Evolutionary conservation across 2,113 vertebrate genomes (phyloP).

Genomic region (Camarhynchus parvulus): DNA sequence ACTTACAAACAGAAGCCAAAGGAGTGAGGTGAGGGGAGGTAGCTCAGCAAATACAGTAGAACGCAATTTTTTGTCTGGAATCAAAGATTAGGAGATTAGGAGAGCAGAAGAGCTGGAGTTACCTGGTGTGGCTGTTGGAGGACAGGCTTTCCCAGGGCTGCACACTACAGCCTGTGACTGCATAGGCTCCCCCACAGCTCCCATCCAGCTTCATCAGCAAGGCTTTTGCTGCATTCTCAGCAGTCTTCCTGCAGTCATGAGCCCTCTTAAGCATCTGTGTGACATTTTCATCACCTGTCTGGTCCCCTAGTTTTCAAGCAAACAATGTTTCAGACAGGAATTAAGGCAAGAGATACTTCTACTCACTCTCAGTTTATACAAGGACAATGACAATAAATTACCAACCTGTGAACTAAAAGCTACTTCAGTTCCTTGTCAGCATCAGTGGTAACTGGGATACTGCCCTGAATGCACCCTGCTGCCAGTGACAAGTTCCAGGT

Average conservation of each 20-base stretch:
- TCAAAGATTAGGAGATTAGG: not conserved
- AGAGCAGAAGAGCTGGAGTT: not conserved
- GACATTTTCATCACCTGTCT: constrained; percentile 82
- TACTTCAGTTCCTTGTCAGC: not conserved
- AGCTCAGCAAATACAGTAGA: not conserved
- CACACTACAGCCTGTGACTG: constrained; percentile 76
- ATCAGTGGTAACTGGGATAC: not conserved
- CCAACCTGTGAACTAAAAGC: not conserved
- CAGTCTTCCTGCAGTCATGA: constrained; percentile 86
- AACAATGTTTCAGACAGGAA: constrained; percentile 26
- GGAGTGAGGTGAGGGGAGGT: not conserved
- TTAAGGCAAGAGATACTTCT: not conserved
- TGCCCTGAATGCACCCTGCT: not conserved
- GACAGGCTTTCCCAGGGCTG: constrained; percentile 90
- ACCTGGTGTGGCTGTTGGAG: constrained; percentile 91
- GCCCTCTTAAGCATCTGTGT: constrained; percentile 86
- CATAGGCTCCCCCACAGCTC: constrained; percentile 84
- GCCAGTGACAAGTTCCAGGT: not conserved
- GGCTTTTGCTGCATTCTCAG: constrained; percentile 87
- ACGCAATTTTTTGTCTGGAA: not conserved
- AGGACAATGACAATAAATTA: not conserved
- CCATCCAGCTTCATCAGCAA: constrained; percentile 85
- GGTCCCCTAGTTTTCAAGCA: constrained; percentile 78
- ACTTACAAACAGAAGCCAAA: not conserved
- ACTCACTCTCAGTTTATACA: not conserved